Evolutionary conservation across 1,140 invertebrate genomes (phyloP), one percentile per base, ranked within the genome.

Genomic region (Neodiprion pinetum): DNA sequence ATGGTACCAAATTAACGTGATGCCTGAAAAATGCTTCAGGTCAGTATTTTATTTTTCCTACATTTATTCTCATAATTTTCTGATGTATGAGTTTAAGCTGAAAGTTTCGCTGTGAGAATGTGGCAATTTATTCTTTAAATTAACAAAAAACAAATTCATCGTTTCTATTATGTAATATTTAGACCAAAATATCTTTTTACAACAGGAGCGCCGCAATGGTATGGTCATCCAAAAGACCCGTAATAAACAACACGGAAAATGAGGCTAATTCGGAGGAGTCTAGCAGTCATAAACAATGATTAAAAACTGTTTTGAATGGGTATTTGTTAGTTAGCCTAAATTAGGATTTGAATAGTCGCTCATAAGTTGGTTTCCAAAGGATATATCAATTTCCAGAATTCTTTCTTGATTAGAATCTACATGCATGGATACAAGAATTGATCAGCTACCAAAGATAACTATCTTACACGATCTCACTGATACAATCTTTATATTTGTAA

Each of bases 1-100:
- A 40, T 95, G 93, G 92, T 91, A 92, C 78, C 85, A 90, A 71
- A 87, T 90, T 3, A 79, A 89, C 70, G 80, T 80, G 75, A 86
- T 92, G 83, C 90, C 90, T 2, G 81, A 89, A 53, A 82, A 87
- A 49, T 89, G 87, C 79, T 81, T 91, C 66, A 90, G 85, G 91
- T 91, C 53, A 61, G 53, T 61, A 40, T 40, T 40, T 40, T 40
- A 40, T 40, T 40, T 40, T 40, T 40, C 28, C 28, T 40, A 40
- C 1, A 40, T 40, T 40, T 40, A 40, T 40, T 40, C 28, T 40
- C 28, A 40, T 40, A 40, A 40, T 5, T 40, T 40, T 40, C 28
- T 40, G 1, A 40, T 40, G 5, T 40, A 40, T 5, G 28, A 40
- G 28, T 40, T 40, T 5, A 5, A 40, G 28, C 1, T 40, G 28